Percentiles rank a stretch among this genome's conserved stretches.
Evolutionary conservation across 2,113 vertebrate genomes (phyloP).

Genomic region (Melanerpes aurifrons): DNA sequence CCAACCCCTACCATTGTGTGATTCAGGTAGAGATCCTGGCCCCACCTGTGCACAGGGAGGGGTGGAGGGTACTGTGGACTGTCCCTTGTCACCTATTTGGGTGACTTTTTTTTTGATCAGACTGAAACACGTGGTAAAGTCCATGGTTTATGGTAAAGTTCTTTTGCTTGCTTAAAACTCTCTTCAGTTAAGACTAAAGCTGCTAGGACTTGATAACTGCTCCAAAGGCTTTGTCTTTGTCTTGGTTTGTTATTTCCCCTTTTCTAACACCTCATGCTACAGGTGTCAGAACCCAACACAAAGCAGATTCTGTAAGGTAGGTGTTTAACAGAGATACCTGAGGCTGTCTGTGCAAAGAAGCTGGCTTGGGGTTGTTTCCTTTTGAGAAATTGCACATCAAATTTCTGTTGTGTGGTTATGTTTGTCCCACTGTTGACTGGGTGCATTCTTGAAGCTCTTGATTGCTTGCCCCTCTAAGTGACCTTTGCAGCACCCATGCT

Average conservation of each 20-base stretch:
- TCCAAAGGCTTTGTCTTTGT: not conserved
- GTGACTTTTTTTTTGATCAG: not conserved
- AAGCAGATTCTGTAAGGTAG: not conserved
- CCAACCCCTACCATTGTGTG: too few relatives aligned
- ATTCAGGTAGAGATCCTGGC: not conserved
- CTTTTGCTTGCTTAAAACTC: not conserved
- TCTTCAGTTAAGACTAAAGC: not conserved
- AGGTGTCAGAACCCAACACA: not conserved
- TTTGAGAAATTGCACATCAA: not conserved
- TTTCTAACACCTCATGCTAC: not conserved
- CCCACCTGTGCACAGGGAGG: not conserved
- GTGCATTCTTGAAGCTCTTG: not conserved
- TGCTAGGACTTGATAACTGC: not conserved
- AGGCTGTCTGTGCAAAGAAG: not conserved
- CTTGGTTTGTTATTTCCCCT: not conserved
- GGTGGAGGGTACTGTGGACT: not conserved
- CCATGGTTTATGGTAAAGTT: not conserved
- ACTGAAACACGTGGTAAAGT: not conserved
- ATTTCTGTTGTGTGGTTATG: not conserved
- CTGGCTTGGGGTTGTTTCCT: not conserved
- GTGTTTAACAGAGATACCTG: not conserved
- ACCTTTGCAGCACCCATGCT: not conserved
- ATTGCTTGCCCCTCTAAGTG: not conserved
- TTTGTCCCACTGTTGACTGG: not conserved
- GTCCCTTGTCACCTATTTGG: not conserved